Conservation (phyloP, 23 tunicate genomes). For the Halocynthia roretzi region DNA sequence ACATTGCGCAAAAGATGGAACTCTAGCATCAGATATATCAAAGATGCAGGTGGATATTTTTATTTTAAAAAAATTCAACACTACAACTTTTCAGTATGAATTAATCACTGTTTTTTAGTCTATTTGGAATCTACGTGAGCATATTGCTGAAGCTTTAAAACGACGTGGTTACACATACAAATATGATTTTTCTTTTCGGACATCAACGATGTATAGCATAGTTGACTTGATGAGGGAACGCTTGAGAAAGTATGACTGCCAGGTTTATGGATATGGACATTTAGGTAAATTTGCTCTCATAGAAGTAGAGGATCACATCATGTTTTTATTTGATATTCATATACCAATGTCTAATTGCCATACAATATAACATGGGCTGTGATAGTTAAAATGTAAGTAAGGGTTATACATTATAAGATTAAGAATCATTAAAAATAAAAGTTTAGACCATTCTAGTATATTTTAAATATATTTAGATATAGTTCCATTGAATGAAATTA, state of each 20-base stretch:
- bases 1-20: constrained; percentile 73
- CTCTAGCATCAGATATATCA: constrained; percentile 65
- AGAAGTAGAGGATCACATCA: not conserved
- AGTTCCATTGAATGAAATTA: too few species aligned
- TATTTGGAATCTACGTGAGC: constrained; percentile 79
- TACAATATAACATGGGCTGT: too few species aligned
- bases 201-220: constrained; percentile 62
- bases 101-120: constrained; percentile 24
- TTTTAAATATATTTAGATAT: too few species aligned
- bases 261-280: constrained; percentile 90
- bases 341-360: too few species aligned
- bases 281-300: constrained; percentile 32
- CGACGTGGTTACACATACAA: constrained; percentile 80
- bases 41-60: constrained; percentile 51
- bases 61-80: too few species aligned
- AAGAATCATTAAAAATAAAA: too few species aligned
- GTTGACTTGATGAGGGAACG: constrained; percentile 58
- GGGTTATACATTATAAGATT: too few species aligned
- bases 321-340: too few species aligned
- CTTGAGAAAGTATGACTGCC: constrained; percentile 21
- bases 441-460: too few species aligned
- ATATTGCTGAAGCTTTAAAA: constrained; percentile 76
- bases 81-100: not conserved
- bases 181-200: constrained; percentile 78
- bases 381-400: too few species aligned